A percentile compares a stretch with the other conserved stretches of the same genome.
Evolutionary conservation across 2,888 invertebrate genomes (phyloP).

Genomic region (Melipona bicolor): DNA sequence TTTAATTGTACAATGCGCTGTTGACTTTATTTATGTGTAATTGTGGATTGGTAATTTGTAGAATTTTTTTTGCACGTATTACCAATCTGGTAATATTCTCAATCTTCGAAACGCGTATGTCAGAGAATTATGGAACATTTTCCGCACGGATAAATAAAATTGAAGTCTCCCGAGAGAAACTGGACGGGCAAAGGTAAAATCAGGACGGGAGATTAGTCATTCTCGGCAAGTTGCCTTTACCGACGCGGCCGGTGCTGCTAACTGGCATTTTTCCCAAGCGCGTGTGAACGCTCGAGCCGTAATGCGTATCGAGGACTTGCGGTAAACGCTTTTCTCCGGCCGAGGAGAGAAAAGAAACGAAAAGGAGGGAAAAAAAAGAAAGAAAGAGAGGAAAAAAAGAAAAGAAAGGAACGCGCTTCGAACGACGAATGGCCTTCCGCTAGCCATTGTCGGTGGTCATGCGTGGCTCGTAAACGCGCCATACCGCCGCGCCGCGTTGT

Average conservation of each 20-base stretch:
- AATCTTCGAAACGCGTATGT: no score
- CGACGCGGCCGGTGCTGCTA: constrained; percentile 44
- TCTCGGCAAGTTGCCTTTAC: constrained; percentile 60
- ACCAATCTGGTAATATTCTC: no score
- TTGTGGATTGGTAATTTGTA: no score
- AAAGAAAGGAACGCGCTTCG: constrained; percentile 61
- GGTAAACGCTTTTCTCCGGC: constrained; percentile 66
- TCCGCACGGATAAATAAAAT: neutral
- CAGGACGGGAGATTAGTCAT: constrained; percentile 44
- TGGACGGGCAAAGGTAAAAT: constrained; percentile 21
- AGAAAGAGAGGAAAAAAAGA: neutral
- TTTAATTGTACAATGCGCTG: no score
- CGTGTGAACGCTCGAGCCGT: constrained; percentile 64
- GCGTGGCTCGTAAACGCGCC: constrained; percentile 73
- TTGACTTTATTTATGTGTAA: no score
- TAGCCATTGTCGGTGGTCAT: constrained; percentile 75
- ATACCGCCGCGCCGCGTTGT: constrained; percentile 33
- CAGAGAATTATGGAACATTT: no score
- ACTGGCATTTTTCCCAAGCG: constrained; percentile 67
- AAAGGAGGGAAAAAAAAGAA: neutral
- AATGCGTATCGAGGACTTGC: constrained; percentile 66
- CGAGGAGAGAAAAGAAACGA: neutral
- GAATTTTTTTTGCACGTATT: no score
- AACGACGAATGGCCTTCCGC: constrained; percentile 68
- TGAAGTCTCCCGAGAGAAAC: constrained; percentile 7